phyloP scores from a whole-genome alignment of 2,797 vertebrate genomes.

The Sebastes glaucus region DNA sequence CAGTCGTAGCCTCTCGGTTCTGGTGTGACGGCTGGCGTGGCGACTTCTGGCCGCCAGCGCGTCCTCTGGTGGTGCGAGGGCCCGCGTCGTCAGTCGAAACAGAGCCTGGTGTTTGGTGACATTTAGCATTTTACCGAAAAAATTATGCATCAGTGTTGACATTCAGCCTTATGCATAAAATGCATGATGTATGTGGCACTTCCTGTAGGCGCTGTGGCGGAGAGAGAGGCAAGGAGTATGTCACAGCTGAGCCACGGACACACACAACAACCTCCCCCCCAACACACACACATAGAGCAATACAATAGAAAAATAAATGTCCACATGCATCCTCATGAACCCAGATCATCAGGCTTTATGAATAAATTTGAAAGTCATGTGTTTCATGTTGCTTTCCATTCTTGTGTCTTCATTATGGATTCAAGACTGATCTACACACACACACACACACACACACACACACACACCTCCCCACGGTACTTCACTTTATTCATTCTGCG shows the following conservation, averaged over 20 bases:
- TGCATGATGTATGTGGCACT: slow-evolving; percentile 73
- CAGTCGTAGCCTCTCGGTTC: slow-evolving; percentile 36
- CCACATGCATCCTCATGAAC: slow-evolving; percentile 13
- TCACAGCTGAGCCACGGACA: slow-evolving; percentile 59
- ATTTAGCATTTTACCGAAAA: slow-evolving; percentile 76
- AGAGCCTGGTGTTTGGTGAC: slow-evolving; percentile 75
- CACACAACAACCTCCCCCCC: neutral
- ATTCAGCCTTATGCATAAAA: slow-evolving; percentile 79
- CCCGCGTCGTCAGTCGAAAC: slow-evolving; percentile 50
- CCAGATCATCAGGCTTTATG: slow-evolving; percentile 45
- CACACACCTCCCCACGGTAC: slow-evolving; percentile 23
- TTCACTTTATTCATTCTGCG: slow-evolving; percentile 72
- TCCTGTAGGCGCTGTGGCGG: slow-evolving; percentile 68
- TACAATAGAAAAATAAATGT: neutral
- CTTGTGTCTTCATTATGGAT: slow-evolving; percentile 51
- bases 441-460: neutral
- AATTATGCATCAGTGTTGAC: slow-evolving; percentile 81
- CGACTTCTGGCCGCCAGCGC: slow-evolving; percentile 51
- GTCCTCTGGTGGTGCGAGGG: slow-evolving; percentile 55
- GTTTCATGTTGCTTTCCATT: slow-evolving; percentile 43
- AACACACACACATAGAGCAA: neutral
- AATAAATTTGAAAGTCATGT: slow-evolving; percentile 52
- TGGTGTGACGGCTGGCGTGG: slow-evolving; percentile 59
- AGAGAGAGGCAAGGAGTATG: slow-evolving; percentile 34
- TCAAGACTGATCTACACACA: slow-evolving; percentile 19